Base-by-base conservation (phyloP, 2,888 invertebrate genomes). In the Agriopis marginaria region DNA sequence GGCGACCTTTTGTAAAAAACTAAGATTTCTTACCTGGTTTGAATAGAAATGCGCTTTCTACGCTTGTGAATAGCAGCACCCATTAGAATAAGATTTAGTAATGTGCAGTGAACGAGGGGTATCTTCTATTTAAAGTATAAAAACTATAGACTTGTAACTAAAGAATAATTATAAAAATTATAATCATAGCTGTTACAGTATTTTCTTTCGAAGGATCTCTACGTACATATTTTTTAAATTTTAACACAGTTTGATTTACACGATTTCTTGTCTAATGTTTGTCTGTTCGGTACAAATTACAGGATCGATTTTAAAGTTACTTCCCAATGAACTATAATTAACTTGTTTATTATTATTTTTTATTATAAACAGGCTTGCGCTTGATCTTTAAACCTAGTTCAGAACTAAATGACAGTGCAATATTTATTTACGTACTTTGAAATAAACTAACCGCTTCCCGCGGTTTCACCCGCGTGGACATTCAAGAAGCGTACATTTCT, bases 21-120 rank as follows among this genome's bases (percentile, higher is more conserved):
- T 70, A 70, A 63, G 73, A 55, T 63, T 76, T 58, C 68, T 79
- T 83, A 83, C 83, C 84, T 83, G 83, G 62, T 65, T 70, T 67
- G 39, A 60, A 54, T 61, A 68, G 63, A 64, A 72, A 67, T 63
- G 71, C 59, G 70, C 70, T 69, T 65, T 69, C 69, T 69, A 65
- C 51, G 61, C n/a, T 39, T 45, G 69, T 51, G 68, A 69, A 67
- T 64, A 58, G 62, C 42, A 58, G 62, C 42, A 50, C 39, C 47
- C 69, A 51, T 65, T 62, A 55, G 66, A 66, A 67, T 66, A 58
- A 65, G 56, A 58, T 72, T 71, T 69, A 65, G 66, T 68, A 44
- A 63, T 44, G 64, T 45, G 49, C 17, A 39, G 45, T 56, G 53
- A 53, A 47, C 32, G 53, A 53, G 32, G 54, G 66, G 51, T 17